Evolutionary conservation across 53 echinoderm and acorn worm genomes (phyloP).

Genomic region (Luidia sarsii): DNA sequence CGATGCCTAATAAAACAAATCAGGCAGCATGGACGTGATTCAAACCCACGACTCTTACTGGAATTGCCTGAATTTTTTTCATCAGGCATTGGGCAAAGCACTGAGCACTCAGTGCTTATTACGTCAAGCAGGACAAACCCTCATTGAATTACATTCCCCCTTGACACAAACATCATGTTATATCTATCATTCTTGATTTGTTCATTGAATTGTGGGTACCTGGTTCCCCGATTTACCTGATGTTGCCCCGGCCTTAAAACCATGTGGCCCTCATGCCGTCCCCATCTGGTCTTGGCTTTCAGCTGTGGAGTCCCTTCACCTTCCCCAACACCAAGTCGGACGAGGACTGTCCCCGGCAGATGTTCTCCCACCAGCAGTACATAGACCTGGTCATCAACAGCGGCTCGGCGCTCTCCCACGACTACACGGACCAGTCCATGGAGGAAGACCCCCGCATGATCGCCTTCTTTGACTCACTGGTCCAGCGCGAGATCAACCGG

Average conservation of each 20-base stretch:
- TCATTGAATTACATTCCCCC: too few species aligned
- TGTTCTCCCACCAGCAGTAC: constrained; percentile 95
- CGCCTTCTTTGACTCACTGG: constrained; percentile 97
- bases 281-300: background rate
- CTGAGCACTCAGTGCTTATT: too few species aligned
- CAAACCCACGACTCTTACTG: too few species aligned
- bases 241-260: background rate
- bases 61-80: too few species aligned
- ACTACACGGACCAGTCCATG: constrained; percentile 91
- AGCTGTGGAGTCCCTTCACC: constrained; percentile 93
- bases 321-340: constrained; percentile 69
- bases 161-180: too few species aligned
- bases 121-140: too few species aligned
- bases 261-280: background rate
- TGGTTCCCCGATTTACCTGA: background rate
- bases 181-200: too few species aligned
- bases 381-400: constrained; percentile 94
- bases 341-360: constrained; percentile 67
- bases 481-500: constrained; percentile 93
- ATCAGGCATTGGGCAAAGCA: too few species aligned
- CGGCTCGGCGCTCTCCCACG: constrained; percentile 84
- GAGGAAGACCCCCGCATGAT: constrained; percentile 96
- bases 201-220: too few species aligned
- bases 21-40: too few species aligned
- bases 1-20: too few species aligned